Conservation (phyloP, 1,140 invertebrate genomes). For the Daktulosphaira vitifoliae region DNA sequence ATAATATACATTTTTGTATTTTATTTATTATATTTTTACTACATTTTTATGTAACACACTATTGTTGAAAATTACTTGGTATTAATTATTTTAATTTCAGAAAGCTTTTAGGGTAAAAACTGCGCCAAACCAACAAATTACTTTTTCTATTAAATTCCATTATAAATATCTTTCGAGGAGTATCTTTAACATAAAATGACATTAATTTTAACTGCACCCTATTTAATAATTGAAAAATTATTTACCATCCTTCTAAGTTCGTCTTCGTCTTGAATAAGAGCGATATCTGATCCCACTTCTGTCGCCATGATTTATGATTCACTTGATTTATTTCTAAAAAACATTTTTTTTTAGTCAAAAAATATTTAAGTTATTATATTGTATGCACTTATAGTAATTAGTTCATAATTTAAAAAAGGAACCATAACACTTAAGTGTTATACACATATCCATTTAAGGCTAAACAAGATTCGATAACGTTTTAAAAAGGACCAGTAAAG, state of each 20-base stretch:
- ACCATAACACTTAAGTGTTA: neutral
- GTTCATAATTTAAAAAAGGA: neutral
- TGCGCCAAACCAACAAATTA: too few species aligned
- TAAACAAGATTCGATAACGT: neutral
- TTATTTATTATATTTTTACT: too few species aligned
- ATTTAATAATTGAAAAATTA: neutral
- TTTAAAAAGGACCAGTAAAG: neutral
- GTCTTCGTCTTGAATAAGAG: constrained; percentile 61
- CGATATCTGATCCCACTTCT: constrained; percentile 49
- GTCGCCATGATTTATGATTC: constrained; percentile 42
- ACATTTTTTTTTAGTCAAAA: neutral
- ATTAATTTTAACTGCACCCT: too few species aligned
- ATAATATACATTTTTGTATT: too few species aligned
- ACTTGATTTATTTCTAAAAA: neutral
- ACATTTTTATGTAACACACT: too few species aligned
- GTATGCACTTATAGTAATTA: neutral
- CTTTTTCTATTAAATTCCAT: too few species aligned
- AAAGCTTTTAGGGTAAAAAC: too few species aligned
- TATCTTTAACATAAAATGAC: too few species aligned
- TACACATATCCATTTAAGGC: constrained; percentile 13
- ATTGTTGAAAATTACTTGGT: too few species aligned
- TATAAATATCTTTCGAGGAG: too few species aligned
- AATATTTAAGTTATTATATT: neutral
- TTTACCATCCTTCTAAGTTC: constrained; percentile 61
- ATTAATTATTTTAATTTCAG: too few species aligned